Conservation (phyloP, 2,888 invertebrate genomes). For the Lordiphosa fenestrarum region DNA sequence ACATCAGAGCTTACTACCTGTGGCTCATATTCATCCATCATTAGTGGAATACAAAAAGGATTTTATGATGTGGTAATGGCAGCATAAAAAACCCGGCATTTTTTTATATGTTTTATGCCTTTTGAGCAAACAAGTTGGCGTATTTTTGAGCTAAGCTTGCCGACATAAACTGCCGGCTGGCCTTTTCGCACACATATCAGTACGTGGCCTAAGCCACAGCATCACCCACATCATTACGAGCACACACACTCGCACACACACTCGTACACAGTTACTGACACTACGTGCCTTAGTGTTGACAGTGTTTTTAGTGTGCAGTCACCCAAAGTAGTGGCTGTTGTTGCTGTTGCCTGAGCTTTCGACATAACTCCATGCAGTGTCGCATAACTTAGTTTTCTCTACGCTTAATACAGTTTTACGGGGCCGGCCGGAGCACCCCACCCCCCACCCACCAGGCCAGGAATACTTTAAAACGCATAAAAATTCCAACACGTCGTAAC, state of each 20-base stretch:
- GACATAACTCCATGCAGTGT: constrained; percentile 57
- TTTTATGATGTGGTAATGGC: constrained; percentile 74
- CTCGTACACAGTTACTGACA: constrained; percentile 7
- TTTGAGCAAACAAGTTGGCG: constrained; percentile 71
- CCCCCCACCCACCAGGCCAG: constrained; percentile 31
- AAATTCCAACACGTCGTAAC: constrained; percentile 73
- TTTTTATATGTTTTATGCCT: constrained; percentile 67
- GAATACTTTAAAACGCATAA: constrained; percentile 73
- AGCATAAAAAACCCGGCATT: constrained; percentile 52
- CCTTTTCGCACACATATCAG: constrained; percentile 10
- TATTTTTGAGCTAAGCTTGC: constrained; percentile 62
- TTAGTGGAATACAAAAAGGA: constrained; percentile 73
- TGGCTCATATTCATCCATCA: constrained; percentile 68
- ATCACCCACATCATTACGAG: constrained; percentile 29
- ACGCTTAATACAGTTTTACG: constrained; percentile 71
- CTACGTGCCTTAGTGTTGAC: constrained; percentile 10
- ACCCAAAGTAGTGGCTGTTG: constrained; percentile 24
- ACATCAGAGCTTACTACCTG: constrained; percentile 41
- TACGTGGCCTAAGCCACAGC: constrained; percentile 56
- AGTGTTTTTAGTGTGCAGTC: constrained; percentile 14
- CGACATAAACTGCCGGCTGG: constrained; percentile 34
- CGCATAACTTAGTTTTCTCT: constrained; percentile 72
- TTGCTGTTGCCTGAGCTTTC: constrained; percentile 43
- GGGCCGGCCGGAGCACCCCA: constrained; percentile 23
- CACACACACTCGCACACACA: constrained; percentile 15